Base-by-base conservation (phyloP, 2,797 vertebrate genomes). In the Tympanoctomys barrerae region DNA sequence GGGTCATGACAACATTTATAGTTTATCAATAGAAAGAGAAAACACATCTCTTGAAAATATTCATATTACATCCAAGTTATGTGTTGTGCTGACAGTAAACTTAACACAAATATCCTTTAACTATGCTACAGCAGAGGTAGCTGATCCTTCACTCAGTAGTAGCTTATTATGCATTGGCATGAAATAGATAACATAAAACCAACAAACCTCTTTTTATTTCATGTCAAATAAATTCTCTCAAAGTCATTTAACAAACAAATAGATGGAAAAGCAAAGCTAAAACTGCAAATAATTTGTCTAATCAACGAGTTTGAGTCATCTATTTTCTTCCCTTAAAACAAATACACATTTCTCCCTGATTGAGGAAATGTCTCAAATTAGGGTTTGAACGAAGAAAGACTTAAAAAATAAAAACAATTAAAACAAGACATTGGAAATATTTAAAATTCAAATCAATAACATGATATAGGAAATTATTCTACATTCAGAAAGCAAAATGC, bases 111-210 rank as follows among this genome's bases (percentile, higher is more conserved):
- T 96, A 93, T 70, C 18, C 36, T 90, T 94, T 89, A 88, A 95
- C 77, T 96, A 94, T 97, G 96, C 96, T 96, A 24, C 8, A 36
- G 75, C 93, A 95, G 61, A 94, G 71, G 88, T 94, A 90, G 80
- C 91, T 97, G 97, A 97, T 97, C 94, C 70, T 96, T 96, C 93
- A 96, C 86, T 96, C 77, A 9, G 70, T 46, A 12, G 70, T 39
- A 81, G n/a, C 95, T 97, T 93, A 98, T 98, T 98, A 98, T 97
- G 97, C 97, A 89, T 79, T 89, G 94, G 80, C 97, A 98, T 94
- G 97, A 97, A 98, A 95, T 33, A 96, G 93, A 97, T 98, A 97
- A 96, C 94, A 94, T 92, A 84, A 89, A 97, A 95, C 95, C 77
- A 87, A 94, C 87, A 94, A 91, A 94, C 70, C 88, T 95, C 71